phyloP scores from a whole-genome alignment of 2,888 invertebrate species.

The Meteorus cinctellus region DNA sequence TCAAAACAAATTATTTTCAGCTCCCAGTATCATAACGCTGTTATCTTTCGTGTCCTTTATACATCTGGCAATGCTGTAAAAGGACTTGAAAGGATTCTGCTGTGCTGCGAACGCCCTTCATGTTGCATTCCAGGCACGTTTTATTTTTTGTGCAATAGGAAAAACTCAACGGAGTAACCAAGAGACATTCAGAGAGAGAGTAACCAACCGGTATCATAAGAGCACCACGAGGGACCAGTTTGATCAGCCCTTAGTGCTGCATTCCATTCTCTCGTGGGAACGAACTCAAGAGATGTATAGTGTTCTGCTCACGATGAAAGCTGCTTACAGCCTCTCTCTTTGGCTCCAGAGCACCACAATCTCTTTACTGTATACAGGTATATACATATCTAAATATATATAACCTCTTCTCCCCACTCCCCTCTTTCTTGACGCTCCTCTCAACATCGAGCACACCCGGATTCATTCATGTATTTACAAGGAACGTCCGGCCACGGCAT shows the following conservation, averaged over 20 bases:
- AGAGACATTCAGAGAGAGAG: not conserved
- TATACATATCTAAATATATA: constrained; percentile 8
- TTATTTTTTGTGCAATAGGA: constrained; percentile 52
- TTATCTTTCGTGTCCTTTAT: not conserved
- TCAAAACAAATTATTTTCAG: not conserved
- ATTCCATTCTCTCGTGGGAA: constrained; percentile 64
- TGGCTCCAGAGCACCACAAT: constrained; percentile 12
- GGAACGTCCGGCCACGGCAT: constrained; percentile 38
- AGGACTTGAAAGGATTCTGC: not conserved
- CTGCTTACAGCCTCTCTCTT: constrained; percentile 15
- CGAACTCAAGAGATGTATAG: constrained; percentile 31
- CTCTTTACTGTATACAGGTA: not conserved
- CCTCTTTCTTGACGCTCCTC: constrained; percentile 4
- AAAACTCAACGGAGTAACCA: constrained; percentile 50
- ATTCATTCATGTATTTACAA: constrained; percentile 42
- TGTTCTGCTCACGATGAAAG: constrained; percentile 23
- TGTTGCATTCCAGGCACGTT: constrained; percentile 50
- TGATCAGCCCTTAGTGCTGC: constrained; percentile 61
- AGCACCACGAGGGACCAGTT: constrained; percentile 52
- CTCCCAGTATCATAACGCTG: not conserved
- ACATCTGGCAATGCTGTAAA: constrained; percentile 1
- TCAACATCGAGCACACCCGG: constrained; percentile 9
- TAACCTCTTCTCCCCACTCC: constrained; percentile 23
- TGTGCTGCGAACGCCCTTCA: constrained; percentile 16
- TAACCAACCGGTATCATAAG: constrained; percentile 58